Percentiles rank a stretch among this genome's conserved stretches.
phyloP scores from a whole-genome alignment of 2,888 invertebrate genomes.

The Helleia helle region DNA sequence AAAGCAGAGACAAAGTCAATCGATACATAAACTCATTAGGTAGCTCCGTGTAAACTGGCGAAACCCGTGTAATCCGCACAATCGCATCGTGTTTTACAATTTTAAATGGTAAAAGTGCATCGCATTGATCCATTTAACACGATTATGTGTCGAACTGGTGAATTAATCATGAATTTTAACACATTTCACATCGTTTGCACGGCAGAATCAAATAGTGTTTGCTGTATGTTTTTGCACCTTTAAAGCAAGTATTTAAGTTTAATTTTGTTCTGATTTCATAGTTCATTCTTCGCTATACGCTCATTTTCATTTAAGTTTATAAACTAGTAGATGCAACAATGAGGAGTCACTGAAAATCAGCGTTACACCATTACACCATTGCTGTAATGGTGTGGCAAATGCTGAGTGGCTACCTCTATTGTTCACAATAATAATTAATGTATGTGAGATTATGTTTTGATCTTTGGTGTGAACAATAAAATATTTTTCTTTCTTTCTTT shows the following conservation, averaged over 20 bases:
- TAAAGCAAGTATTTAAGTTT: not conserved
- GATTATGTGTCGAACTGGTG: not conserved
- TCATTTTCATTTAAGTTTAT: too few relatives aligned
- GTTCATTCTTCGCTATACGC: too few relatives aligned
- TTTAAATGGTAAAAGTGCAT: too few relatives aligned
- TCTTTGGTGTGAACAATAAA: too few relatives aligned
- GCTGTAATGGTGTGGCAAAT: too few relatives aligned
- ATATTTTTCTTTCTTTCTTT: too few relatives aligned
- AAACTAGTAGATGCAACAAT: too few relatives aligned
- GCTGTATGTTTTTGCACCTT: conserved; percentile 1
- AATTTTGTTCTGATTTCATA: conserved; percentile 1
- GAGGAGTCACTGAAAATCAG: too few relatives aligned
- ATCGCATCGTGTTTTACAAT: not conserved
- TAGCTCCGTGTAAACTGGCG: not conserved
- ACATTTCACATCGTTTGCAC: not conserved
- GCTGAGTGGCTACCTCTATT: too few relatives aligned
- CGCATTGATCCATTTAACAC: not conserved
- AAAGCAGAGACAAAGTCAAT: conserved; percentile 4
- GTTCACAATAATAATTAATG: too few relatives aligned
- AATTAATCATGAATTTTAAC: conserved; percentile 4
- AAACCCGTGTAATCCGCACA: not conserved
- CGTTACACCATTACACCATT: too few relatives aligned
- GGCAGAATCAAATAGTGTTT: conserved; percentile 1
- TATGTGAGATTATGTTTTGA: too few relatives aligned
- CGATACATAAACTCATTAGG: conserved; percentile 5